Evolutionary conservation across 1,140 invertebrate genomes (phyloP), one percentile per base, ranked within the genome.

Genomic region (Asobara japonica): DNA sequence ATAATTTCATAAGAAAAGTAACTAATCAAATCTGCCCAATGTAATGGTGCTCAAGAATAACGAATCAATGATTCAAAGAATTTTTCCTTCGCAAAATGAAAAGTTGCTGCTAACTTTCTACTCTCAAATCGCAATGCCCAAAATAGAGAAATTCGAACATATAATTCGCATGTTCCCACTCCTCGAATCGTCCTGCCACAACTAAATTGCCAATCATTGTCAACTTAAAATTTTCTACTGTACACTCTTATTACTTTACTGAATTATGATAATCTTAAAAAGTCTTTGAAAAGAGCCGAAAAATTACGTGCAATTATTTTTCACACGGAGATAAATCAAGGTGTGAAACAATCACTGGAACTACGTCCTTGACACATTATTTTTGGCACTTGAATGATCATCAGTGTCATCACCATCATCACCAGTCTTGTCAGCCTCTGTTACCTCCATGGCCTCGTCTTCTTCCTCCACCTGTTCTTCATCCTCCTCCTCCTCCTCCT

Each of bases 371-470:
- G 65, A 80, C 76, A 81, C 75, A 81, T 80, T 79, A 73, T 79
- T 81, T 81, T 82, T 84, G 80, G 81, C 81, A 81, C 79, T 78
- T 65, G 74, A 74, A 71, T 69, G 78, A 51, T 68, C 73, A 64
- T 79, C 76, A 33, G 71, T 61, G 70, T 60, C 70, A 38, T 76
- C 73, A 41, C 69, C 56, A 0, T 65, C 73, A 25, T 64, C 69
- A 10, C 56, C 68, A 38, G 64, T 41, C 66, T 74, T 73, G 11
- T 78, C 62, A 16, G 74, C 74, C 73, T 77, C 73, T 3, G 73
- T 36, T 29, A 66, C 65, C 20, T 62, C 65, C 27, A 30, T n/a
- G 18, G 73, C 68, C 18, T 45, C 51, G 13, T 13, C 77, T 3
- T 75, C 75, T 41, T 80, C 75, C 51, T 80, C 74, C 4, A 66